phyloP scores from a whole-genome alignment of 2,888 invertebrate species.

The Autographa gamma region DNA sequence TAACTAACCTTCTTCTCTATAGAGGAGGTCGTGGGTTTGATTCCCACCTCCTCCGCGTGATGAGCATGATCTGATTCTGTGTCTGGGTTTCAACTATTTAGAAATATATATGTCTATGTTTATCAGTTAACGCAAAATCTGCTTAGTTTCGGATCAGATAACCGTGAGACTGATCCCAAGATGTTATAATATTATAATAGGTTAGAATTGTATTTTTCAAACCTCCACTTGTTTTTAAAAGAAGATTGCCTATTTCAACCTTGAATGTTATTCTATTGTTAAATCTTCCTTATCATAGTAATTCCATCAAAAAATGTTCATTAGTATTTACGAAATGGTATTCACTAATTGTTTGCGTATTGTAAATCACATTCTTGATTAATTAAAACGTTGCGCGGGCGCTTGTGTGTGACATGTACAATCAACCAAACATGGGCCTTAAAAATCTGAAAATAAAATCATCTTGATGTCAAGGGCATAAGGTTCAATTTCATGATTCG shows the following conservation, averaged over 20 bases:
- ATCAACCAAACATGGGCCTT: not conserved
- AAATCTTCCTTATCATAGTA: constrained; percentile 26
- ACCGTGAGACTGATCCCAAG: not conserved
- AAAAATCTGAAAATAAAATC: not conserved
- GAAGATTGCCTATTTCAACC: constrained; percentile 1
- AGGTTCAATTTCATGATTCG: not conserved
- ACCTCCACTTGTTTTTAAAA: not conserved
- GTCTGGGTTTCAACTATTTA: too few species aligned
- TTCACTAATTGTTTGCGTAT: constrained; percentile 61
- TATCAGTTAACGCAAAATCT: too few species aligned
- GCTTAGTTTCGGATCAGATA: too few species aligned
- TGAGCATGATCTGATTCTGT: too few species aligned
- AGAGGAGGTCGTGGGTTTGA: too few species aligned
- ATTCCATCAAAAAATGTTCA: constrained; percentile 52
- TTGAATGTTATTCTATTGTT: constrained; percentile 27
- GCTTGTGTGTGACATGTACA: constrained; percentile 43
- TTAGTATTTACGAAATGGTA: constrained; percentile 63
- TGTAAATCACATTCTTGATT: constrained; percentile 72
- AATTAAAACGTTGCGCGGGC: constrained; percentile 65
- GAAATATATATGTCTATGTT: too few species aligned
- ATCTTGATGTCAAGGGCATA: not conserved
- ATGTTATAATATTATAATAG: not conserved
- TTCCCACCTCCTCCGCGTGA: too few species aligned
- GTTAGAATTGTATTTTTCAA: not conserved
- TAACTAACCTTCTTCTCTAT: too few species aligned